Conservation (phyloP, 2,797 vertebrate genomes). For the Mormyrus hasselquistii region DNA sequence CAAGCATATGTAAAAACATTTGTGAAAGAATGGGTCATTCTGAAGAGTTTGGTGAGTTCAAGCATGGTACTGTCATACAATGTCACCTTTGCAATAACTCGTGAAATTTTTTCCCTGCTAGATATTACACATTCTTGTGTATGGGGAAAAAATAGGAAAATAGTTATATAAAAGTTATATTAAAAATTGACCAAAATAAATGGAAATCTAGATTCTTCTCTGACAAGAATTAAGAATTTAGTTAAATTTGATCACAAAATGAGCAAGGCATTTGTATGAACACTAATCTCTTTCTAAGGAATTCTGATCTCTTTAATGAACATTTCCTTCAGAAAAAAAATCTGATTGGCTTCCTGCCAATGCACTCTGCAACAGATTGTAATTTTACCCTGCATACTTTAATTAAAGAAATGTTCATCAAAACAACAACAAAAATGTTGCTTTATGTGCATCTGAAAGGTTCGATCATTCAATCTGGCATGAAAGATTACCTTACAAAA, state of each 20-base stretch:
- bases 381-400: not conserved
- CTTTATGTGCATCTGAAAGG: not conserved
- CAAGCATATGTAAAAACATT: not conserved
- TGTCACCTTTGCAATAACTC: not conserved
- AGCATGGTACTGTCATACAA: not conserved
- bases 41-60: not conserved
- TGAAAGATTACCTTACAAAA: not conserved
- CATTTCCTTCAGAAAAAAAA: not conserved
- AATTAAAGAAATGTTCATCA: not conserved
- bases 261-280: not conserved
- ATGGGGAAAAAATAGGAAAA: not conserved
- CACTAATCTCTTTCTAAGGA: not conserved
- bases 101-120: not conserved
- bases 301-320: not conserved
- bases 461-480: not conserved
- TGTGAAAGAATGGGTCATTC: not conserved
- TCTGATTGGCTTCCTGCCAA: not conserved
- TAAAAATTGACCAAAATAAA: not conserved
- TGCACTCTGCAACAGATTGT: not conserved
- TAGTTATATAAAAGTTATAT: not conserved
- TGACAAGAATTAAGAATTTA: not conserved
- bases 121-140: not conserved
- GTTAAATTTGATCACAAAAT: not conserved
- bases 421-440: not conserved
- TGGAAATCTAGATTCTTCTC: not conserved